Evolutionary conservation across 1,140 invertebrate genomes (phyloP), one percentile per base, ranked within the genome.

Genomic region (Drosophila auraria): DNA sequence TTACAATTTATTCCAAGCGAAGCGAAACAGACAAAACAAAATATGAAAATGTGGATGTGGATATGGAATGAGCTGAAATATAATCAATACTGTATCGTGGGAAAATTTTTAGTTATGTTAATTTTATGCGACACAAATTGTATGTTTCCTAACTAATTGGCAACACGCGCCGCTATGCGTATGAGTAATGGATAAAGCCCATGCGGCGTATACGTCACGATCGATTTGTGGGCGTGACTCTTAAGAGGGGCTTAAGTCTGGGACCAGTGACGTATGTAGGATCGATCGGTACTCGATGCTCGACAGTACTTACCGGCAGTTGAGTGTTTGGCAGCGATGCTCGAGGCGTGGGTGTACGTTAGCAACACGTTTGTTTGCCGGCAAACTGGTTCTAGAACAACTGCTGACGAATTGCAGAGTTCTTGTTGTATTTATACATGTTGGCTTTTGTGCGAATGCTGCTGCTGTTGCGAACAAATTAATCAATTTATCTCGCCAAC

Each of bases 371-470:
- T 90, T 90, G 86, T 90, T 90, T 91, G 86, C 79, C 71, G 69
- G 69, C 82, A 77, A 90, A 90, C 86, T 77, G 75, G 86, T 90
- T 90, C 62, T 77, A 71, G 44, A 63, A 50, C 44, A 58, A 82
- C 83, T 86, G 49, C 61, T 80, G 57, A 51, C 64, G 47, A 38
- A 82, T 61, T 82, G 86, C 78, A 89, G 78, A 90, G 82, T 86
- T 90, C 86, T 90, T 90, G 77, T 68, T 66, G 86, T 90, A 91
- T 90, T 90, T 90, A 90, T 90, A 86, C 68, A 61, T 53, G 53
- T 45, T 58, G 68, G 53, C 40, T 61, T 51, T 50, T 40, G 53
- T 66, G 53, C 47, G 59, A 49, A 51, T 50, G 61, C 61, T 66
- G 54, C 45, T 44, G 50, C 68, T 51, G 50, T 49, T 57, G 23